Percentiles rank a stretch among this genome's conserved stretches.
Evolutionary conservation across 2,797 vertebrate species (phyloP).

Genomic region (Threskiornis aethiopicus): DNA sequence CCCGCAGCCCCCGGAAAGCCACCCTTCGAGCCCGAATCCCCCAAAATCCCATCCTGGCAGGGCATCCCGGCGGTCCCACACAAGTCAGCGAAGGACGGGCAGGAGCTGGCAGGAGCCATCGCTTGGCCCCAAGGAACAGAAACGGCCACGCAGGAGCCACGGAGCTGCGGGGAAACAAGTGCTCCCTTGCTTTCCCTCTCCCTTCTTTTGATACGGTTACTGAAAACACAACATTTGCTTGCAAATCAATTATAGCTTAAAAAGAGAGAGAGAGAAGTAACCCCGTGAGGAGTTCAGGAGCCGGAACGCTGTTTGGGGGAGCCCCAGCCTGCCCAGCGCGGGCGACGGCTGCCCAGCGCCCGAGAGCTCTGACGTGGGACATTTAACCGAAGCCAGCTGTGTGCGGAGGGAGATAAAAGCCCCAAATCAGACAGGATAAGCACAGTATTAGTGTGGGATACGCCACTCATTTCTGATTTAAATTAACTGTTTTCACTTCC

Average conservation of each 20-base stretch:
- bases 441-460: slow-evolving; percentile 80
- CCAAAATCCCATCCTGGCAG: background rate
- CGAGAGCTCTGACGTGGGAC: slow-evolving; percentile 73
- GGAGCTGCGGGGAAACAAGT: background rate
- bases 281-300: background rate
- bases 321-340: slow-evolving; percentile 6
- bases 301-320: slow-evolving; percentile 21
- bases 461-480: slow-evolving; percentile 75
- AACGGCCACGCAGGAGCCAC: background rate
- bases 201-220: background rate
- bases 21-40: background rate
- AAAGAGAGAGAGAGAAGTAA: background rate
- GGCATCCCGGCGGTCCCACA: rapidly evolving
- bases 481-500: slow-evolving; percentile 70
- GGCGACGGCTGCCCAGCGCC: slow-evolving; percentile 24
- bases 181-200: background rate
- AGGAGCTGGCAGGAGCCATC: background rate
- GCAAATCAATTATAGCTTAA: background rate
- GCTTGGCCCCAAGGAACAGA: background rate
- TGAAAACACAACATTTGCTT: background rate
- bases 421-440: slow-evolving; percentile 83
- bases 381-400: slow-evolving; percentile 86
- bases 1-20: background rate
- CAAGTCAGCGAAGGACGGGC: background rate
- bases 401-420: slow-evolving; percentile 80